These are phyloP conservation scores for Oreotragus oreotragus DNA, from an alignment of 2,113 vertebrate genomes.

Conservation along the genomic window DNA sequence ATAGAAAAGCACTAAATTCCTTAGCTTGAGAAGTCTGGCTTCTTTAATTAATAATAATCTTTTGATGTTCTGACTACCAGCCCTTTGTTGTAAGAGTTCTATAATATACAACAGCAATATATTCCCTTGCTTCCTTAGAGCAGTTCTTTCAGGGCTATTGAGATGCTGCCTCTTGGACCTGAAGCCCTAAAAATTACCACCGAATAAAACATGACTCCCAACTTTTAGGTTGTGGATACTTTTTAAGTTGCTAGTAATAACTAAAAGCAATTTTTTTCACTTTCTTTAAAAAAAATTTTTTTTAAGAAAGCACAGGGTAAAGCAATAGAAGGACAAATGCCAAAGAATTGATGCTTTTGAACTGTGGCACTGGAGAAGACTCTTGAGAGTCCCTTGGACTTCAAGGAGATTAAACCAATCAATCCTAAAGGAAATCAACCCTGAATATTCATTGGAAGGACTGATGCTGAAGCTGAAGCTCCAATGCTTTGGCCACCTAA, in stretches of 20 bases:
- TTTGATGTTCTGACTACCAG: neutral
- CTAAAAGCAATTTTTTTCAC: neutral
- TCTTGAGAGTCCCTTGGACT: neutral
- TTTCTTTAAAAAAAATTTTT: neutral
- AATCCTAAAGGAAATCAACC: neutral
- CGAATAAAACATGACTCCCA: neutral
- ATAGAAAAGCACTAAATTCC: neutral
- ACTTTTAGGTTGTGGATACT: neutral
- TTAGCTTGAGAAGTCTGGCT: neutral
- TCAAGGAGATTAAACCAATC: neutral
- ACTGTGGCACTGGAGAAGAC: fast-evolving
- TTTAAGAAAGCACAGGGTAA: neutral
- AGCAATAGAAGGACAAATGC: neutral
- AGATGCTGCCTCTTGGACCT: neutral
- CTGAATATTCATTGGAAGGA: neutral
- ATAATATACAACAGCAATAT: neutral
- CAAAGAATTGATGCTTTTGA: neutral
- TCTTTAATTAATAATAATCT: neutral
- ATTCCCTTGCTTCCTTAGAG: neutral
- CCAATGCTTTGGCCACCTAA: neutral
- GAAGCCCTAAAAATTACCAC: neutral
- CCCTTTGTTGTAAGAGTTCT: neutral
- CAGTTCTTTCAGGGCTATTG: neutral
- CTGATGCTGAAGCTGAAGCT: neutral
- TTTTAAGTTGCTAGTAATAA: neutral